A percentile compares a stretch with the other conserved stretches of the same genome.
Evolutionary conservation across 2,797 vertebrate genomes (phyloP).

Genomic region (Podarcis lilfordi): DNA sequence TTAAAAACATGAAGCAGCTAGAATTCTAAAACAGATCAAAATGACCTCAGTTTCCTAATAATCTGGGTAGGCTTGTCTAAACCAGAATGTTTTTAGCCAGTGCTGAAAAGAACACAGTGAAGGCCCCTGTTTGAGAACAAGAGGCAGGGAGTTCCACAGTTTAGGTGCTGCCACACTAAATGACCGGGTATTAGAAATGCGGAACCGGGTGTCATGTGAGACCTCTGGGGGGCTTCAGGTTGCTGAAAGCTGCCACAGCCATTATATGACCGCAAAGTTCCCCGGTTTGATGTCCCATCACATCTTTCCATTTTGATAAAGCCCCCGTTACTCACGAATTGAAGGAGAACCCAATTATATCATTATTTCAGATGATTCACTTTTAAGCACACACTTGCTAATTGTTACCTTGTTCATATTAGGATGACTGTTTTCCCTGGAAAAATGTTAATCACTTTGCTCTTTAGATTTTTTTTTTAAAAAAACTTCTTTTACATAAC

Average conservation of each 20-base stretch:
- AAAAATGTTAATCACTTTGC: constrained; percentile 24
- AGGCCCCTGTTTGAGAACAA: no score
- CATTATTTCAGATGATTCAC: constrained; percentile 48
- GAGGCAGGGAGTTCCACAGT: no score
- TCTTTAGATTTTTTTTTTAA: constrained; percentile 23
- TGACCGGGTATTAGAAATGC: no score
- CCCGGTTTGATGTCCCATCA: neutral
- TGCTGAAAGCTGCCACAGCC: neutral
- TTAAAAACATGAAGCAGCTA: no score
- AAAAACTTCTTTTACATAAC: constrained; percentile 52
- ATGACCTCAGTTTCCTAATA: no score
- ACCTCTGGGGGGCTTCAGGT: neutral
- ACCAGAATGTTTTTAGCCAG: no score
- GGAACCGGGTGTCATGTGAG: no score
- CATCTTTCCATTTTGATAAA: neutral
- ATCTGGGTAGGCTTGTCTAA: no score
- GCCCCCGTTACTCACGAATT: constrained; percentile 3
- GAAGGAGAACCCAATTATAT: constrained; percentile 45
- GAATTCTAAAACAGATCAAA: no score
- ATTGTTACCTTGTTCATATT: constrained; percentile 44
- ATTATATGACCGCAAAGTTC: neutral
- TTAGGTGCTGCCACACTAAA: no score
- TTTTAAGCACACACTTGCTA: constrained; percentile 39
- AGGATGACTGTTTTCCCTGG: constrained; percentile 52
- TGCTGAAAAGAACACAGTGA: no score